A percentile compares a stretch with the other conserved stretches of the same genome.
Conservation (phyloP, 2,113 vertebrate species). For the Leucopsar rothschildi region DNA sequence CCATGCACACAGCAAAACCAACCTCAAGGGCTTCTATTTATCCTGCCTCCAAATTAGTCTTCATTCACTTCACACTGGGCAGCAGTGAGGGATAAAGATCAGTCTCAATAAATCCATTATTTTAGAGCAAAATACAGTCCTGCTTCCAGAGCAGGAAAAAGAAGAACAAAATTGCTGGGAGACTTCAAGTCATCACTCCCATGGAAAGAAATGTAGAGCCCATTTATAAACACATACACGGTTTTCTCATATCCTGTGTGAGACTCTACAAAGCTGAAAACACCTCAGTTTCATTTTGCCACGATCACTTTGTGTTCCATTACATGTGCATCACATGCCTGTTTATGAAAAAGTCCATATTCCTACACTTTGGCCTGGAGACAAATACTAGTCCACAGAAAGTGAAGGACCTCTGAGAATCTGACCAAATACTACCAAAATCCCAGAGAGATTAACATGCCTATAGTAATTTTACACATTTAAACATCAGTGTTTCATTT, state of each 20-base stretch:
- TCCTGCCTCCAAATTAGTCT: background rate
- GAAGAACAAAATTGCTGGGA: background rate
- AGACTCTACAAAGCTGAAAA: background rate
- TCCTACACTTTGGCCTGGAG: background rate
- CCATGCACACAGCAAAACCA: background rate
- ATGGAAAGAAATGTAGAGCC: background rate
- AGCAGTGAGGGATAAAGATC: background rate
- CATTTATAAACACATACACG: fast-evolving
- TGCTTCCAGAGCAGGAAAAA: background rate
- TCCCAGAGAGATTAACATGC: fast-evolving
- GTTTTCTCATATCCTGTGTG: background rate
- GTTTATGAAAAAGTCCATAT: background rate
- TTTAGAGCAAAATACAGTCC: background rate
- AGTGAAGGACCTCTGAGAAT: background rate
- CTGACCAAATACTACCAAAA: background rate
- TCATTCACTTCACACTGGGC: background rate
- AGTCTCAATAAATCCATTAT: background rate
- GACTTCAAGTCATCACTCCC: background rate
- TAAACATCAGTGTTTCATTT: background rate
- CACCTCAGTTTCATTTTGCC: background rate
- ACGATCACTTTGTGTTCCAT: background rate
- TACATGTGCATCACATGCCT: fast-evolving
- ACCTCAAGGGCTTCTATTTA: background rate
- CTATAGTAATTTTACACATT: background rate
- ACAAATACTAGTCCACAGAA: background rate